Conservation (phyloP, 2,888 invertebrate genomes). For the Watsonalla cultraria region DNA sequence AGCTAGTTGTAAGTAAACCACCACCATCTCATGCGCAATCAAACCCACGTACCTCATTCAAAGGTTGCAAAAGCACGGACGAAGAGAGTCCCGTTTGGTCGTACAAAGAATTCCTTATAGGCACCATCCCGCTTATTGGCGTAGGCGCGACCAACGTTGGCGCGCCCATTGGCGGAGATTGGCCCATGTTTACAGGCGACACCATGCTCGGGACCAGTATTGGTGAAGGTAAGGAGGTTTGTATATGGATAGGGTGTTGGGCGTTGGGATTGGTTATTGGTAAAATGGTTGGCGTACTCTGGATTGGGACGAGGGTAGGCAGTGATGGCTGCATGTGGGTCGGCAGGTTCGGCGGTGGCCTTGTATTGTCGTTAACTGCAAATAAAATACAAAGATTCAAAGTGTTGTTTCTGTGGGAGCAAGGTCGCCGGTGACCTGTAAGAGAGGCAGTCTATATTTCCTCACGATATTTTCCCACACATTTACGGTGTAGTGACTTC, state of each 20-base stretch:
- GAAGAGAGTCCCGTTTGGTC: conserved; percentile 63
- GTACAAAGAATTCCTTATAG: conserved; percentile 62
- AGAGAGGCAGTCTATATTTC: too few species aligned
- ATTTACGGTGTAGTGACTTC: too few species aligned
- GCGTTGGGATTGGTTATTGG: conserved; percentile 15
- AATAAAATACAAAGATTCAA: conserved; percentile 7
- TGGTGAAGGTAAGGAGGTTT: conserved; percentile 17
- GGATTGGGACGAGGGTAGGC: conserved; percentile 51
- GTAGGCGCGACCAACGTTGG: conserved; percentile 46
- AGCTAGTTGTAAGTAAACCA: too few species aligned
- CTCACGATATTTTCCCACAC: too few species aligned
- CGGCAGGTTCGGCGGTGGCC: conserved; percentile 35
- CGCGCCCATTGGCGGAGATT: conserved; percentile 34
- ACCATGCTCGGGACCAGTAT: conserved; percentile 15
- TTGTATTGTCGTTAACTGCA: conserved; percentile 55
- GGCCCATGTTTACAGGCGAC: conserved; percentile 43
- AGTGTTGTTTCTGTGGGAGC: too few species aligned
- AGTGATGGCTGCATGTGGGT: conserved; percentile 48
- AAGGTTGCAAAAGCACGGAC: conserved; percentile 62
- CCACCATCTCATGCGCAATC: too few species aligned
- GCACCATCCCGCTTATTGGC: conserved; percentile 62
- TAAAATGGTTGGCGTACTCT: conserved; percentile 38
- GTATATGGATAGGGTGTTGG: conserved; percentile 16
- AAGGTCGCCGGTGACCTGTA: too few species aligned
- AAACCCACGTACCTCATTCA: conserved; percentile 64